Evolutionary conservation across 2,888 invertebrate genomes (phyloP).

Genomic region (Dusona sp.): DNA sequence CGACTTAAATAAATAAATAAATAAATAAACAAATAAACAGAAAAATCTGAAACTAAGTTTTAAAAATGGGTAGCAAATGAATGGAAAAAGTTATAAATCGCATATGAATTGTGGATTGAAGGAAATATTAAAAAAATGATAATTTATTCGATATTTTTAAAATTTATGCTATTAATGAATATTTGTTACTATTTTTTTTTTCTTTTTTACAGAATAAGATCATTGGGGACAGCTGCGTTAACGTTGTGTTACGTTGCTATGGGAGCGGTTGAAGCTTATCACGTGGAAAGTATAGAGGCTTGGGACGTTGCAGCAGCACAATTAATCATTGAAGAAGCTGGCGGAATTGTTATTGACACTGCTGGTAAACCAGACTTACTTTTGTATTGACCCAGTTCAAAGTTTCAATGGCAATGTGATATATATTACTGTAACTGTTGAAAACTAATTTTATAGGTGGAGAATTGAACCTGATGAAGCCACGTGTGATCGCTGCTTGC

Average conservation of each 20-base stretch:
- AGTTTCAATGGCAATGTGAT: not conserved
- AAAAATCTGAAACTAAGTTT: no score
- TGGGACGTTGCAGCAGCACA: constrained; percentile 93
- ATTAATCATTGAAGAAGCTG: constrained; percentile 91
- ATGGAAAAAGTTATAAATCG: not conserved
- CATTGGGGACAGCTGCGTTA: constrained; percentile 90
- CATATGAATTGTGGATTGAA: no score
- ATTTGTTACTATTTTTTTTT: not conserved
- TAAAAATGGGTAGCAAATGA: not conserved
- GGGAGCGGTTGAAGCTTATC: constrained; percentile 89
- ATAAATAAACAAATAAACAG: no score
- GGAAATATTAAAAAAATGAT: no score
- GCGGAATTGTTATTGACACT: constrained; percentile 89
- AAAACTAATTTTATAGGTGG: constrained; percentile 79
- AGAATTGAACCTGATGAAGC: constrained; percentile 87
- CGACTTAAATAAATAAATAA: no score
- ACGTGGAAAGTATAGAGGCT: constrained; percentile 90
- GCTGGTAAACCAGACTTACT: constrained; percentile 83
- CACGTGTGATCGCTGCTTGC: constrained; percentile 86
- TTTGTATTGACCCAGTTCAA: constrained; percentile 2
- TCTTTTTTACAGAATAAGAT: constrained; percentile 84
- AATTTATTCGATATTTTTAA: no score
- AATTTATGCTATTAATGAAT: not conserved
- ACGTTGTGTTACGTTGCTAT: constrained; percentile 90
- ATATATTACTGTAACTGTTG: not conserved